These are phyloP conservation scores for Halichoeres trimaculatus DNA, from an alignment of 2,113 vertebrate genomes.

Conservation along the genomic window DNA sequence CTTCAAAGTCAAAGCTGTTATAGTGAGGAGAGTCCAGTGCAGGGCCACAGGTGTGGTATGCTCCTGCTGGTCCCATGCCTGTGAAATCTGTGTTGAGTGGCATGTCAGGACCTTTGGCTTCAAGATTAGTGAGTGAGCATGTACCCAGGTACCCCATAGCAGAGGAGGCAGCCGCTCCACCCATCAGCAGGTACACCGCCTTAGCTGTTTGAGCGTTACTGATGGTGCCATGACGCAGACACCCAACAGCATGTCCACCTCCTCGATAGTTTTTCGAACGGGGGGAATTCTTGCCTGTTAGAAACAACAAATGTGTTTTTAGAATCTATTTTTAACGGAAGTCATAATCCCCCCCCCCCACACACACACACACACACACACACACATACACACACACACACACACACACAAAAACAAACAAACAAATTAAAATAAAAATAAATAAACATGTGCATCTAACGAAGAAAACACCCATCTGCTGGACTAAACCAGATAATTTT, in stretches of 20 bases:
- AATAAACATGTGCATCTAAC: too few relatives aligned
- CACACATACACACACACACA: too few relatives aligned
- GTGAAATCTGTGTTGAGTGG: slow-evolving; percentile 76
- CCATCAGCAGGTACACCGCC: slow-evolving; percentile 86
- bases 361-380: too few relatives aligned
- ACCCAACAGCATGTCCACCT: slow-evolving; percentile 56
- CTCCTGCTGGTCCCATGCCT: slow-evolving; percentile 75
- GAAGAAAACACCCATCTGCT: too few relatives aligned
- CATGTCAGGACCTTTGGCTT: slow-evolving; percentile 68
- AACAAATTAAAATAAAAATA: too few relatives aligned
- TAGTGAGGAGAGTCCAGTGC: slow-evolving; percentile 75
- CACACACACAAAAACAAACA: too few relatives aligned
- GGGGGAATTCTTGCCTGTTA: slow-evolving; percentile 62
- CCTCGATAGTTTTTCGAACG: slow-evolving; percentile 50
- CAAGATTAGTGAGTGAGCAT: slow-evolving; percentile 70
- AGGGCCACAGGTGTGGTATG: slow-evolving; percentile 63
- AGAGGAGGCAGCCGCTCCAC: slow-evolving; percentile 83
- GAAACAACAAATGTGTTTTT: too few relatives aligned
- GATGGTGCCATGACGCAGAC: slow-evolving; percentile 83
- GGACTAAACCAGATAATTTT: neutral
- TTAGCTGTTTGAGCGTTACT: slow-evolving; percentile 76
- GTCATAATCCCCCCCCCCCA: too few relatives aligned
- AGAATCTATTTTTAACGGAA: too few relatives aligned
- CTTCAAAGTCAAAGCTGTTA: slow-evolving; percentile 83
- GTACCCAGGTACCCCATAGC: slow-evolving; percentile 83